Conservation (phyloP, 2,113 vertebrate genomes). For the Sarotherodon lohbergeri region DNA sequence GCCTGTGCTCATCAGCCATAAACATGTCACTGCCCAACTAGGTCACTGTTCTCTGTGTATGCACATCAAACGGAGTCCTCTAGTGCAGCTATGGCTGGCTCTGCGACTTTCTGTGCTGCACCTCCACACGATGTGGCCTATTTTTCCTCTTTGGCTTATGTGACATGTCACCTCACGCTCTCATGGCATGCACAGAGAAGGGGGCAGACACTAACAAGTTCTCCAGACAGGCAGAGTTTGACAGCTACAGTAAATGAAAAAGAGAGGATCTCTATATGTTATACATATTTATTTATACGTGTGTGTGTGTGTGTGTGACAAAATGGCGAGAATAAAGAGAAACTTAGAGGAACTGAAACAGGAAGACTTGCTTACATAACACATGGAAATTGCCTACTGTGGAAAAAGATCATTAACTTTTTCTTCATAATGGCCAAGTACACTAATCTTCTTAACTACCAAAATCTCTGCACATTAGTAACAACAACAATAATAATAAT, state of each 20-base stretch:
- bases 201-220: neutral
- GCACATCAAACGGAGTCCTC: conserved; percentile 54
- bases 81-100: neutral
- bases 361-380: neutral
- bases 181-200: neutral
- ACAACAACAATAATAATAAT: neutral
- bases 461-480: neutral
- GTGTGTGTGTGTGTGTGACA: neutral
- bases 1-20: conserved; percentile 67
- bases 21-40: conserved; percentile 68
- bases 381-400: neutral
- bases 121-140: conserved; percentile 22
- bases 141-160: conserved; percentile 28
- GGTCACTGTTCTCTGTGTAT: conserved; percentile 59
- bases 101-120: conserved; percentile 18
- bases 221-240: neutral
- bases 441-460: neutral
- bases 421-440: neutral
- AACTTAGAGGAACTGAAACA: neutral
- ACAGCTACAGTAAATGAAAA: neutral
- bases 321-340: neutral
- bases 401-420: neutral
- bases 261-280: neutral
- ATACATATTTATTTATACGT: neutral
- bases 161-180: conserved; percentile 36